phyloP scores from a whole-genome alignment of 2,113 vertebrate species.

The Ictidomys tridecemlineatus region DNA sequence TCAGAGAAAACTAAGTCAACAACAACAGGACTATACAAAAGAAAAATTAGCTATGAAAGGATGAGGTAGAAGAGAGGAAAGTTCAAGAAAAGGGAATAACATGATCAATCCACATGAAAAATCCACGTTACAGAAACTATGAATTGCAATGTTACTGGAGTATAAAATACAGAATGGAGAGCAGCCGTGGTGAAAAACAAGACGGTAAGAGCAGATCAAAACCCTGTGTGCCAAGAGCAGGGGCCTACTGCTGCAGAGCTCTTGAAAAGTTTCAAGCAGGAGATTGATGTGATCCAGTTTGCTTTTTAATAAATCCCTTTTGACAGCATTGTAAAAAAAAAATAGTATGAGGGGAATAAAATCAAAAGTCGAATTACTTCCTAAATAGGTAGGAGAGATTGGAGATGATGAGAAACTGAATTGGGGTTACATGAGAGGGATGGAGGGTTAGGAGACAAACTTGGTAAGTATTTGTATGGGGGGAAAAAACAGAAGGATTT shows the following conservation, averaged over 20 bases:
- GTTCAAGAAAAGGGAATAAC: neutral
- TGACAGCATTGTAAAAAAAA: neutral
- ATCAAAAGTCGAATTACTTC: neutral
- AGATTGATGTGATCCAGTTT: neutral
- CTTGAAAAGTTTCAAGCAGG: constrained; percentile 17
- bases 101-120: neutral
- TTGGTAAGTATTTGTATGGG: neutral
- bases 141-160: neutral
- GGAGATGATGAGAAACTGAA: constrained; percentile 4
- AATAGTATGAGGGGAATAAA: neutral
- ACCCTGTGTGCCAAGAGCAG: neutral
- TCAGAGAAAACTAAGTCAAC: neutral
- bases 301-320: constrained; percentile 16
- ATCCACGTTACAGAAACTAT: neutral
- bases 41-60: neutral
- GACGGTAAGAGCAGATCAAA: neutral
- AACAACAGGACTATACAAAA: neutral
- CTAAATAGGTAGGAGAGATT: neutral
- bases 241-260: neutral
- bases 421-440: neutral
- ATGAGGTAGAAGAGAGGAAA: neutral
- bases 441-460: neutral
- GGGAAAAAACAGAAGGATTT: neutral
- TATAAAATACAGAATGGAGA: neutral
- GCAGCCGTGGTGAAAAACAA: neutral